Evolutionary conservation across 1,140 invertebrate genomes (phyloP).

Genomic region (Micrasema minimum): DNA sequence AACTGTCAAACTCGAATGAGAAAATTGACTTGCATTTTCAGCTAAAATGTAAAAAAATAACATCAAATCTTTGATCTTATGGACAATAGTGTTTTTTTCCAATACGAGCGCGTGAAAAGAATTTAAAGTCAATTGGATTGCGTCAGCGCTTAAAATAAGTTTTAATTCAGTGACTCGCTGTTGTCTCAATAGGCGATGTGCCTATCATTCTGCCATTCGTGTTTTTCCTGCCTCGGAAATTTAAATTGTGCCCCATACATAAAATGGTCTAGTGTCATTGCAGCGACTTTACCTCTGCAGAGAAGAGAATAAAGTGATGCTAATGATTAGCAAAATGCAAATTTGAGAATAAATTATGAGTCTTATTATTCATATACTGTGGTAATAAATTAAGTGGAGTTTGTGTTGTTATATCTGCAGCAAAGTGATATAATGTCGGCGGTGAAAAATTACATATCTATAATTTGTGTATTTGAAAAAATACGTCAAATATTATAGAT

Average conservation of each 20-base stretch:
- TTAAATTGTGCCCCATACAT: constrained; percentile 31
- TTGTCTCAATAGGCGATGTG: constrained; percentile 17
- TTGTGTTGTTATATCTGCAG: no score
- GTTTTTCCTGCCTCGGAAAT: constrained; percentile 21
- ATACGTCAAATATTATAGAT: no score
- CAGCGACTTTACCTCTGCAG: constrained; percentile 20
- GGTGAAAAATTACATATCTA: not conserved
- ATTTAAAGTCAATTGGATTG: constrained; percentile 26
- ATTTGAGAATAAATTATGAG: constrained; percentile 26
- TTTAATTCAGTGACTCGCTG: constrained; percentile 15
- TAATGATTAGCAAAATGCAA: constrained; percentile 19
- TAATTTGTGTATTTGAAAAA: not conserved
- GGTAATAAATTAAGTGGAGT: not conserved
- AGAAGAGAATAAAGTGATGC: not conserved
- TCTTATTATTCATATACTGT: not conserved
- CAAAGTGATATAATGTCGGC: constrained; percentile 2
- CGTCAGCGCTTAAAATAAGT: constrained; percentile 26
- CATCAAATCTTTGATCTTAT: not conserved
- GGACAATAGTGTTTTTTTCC: constrained; percentile 15
- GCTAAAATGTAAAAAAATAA: no score
- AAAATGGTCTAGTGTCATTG: constrained; percentile 13
- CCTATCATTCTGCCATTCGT: constrained; percentile 7
- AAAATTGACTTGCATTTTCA: constrained; percentile 4
- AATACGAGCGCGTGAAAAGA: constrained; percentile 11
- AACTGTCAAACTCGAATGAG: constrained; percentile 23